Evolutionary conservation across 2,888 invertebrate species (phyloP), one percentile per base, ranked within the genome.

Genomic region (Pseudoips prasinana): DNA sequence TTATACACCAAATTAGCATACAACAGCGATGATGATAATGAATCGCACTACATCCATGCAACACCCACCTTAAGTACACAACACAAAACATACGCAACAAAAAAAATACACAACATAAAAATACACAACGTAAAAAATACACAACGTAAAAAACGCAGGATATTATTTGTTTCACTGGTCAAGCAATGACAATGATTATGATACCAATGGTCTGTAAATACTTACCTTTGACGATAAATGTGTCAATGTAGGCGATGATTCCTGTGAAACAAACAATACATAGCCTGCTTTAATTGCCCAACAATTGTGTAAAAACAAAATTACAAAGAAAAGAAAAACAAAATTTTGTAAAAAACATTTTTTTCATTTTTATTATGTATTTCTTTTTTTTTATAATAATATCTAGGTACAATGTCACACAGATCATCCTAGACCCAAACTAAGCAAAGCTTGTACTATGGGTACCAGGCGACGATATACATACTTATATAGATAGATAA

Each of bases 151-250:
- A 55, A 61, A 46, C 62, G 70, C 74, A 71, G 73, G 70, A 68
- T 69, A 71, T 67, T 57, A 62, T 69, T 69, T 66, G 67, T 66
- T 71, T 70, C 63, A 60, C 59, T 65, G 61, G 63, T 50, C 51
- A 74, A 73, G 76, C 75, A 57, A 64, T 71, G 64, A 54, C 49
- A 64, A 58, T 65, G 53, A 20, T n/a, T 20, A 58, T 60, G 55
- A 64, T 58, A 55, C 56, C 54, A 51, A 46, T 49, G 45, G 44
- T 50, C 49, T 54, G 46, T 48, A 55, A 51, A 51, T 51, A 81
- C 93, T 93, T 91, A 94, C 93, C 92, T 93, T 93, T 82, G 93
- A 93, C 90, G 93, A 93, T 84, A 93, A 91, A 78, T 93, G 90
- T 86, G 93, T 93, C 91, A 93, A 91, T 86, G 93, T 93, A 73